Evolutionary conservation across 2,797 vertebrate species (phyloP).

Genomic region (Cryptoprocta ferox): DNA sequence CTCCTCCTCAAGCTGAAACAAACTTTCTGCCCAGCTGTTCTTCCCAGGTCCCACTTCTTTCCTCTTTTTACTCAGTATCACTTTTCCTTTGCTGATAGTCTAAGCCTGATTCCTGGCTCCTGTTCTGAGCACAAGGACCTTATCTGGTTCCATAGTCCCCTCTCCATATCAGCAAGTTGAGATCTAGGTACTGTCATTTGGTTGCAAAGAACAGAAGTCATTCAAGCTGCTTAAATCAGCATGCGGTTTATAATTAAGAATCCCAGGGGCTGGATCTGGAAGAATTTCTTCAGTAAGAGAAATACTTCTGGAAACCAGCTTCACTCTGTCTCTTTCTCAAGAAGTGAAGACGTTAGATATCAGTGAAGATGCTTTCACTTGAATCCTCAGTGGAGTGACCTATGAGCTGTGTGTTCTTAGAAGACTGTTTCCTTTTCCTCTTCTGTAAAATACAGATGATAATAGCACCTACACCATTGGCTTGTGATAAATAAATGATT

Average conservation of each 20-base stretch:
- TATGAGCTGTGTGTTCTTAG: neutral
- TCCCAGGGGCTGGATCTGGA: neutral
- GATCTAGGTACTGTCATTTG: neutral
- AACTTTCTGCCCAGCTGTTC: neutral
- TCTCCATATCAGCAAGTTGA: neutral
- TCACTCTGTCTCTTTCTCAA: neutral
- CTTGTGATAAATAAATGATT: neutral
- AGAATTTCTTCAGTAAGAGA: neutral
- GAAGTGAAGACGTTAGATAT: neutral
- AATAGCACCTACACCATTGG: neutral
- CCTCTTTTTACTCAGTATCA: neutral
- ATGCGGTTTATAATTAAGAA: neutral
- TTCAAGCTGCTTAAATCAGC: neutral
- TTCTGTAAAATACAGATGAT: neutral
- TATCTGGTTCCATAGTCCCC: neutral
- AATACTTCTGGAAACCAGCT: neutral
- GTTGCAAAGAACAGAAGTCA: neutral
- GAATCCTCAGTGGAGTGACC: neutral
- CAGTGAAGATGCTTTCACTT: neutral
- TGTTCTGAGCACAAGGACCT: neutral
- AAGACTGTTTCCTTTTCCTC: neutral
- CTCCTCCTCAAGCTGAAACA: neutral
- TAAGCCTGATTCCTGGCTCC: neutral
- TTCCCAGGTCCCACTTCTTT: neutral
- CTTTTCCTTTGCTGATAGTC: neutral